Percentiles rank a stretch among this genome's conserved stretches.
Conservation (phyloP, 2,113 vertebrate species). For the Antennarius striatus region DNA sequence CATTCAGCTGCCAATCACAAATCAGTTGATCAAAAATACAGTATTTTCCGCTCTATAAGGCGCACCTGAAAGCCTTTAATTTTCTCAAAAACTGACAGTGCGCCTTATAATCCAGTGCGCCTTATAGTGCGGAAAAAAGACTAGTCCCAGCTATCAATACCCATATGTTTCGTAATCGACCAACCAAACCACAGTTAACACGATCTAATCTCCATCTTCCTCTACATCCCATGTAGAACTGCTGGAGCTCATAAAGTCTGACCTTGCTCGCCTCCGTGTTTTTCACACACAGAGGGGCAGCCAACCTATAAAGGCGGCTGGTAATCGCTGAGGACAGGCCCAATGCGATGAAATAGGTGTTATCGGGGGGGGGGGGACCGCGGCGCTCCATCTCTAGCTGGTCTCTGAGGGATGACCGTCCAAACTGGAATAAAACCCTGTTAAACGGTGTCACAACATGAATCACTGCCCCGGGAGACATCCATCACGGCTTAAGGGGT, state of each 20-base stretch:
- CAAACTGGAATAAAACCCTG: conserved; percentile 90
- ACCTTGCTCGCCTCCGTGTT: conserved; percentile 82
- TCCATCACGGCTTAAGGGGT: conserved; percentile 94
- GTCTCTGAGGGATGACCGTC: conserved; percentile 86
- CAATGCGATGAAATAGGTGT: conserved; percentile 85
- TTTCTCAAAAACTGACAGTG: too few species aligned
- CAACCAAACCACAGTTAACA: too few species aligned
- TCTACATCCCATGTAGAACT: background rate
- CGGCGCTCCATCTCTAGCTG: conserved; percentile 16
- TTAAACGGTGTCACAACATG: conserved; percentile 93
- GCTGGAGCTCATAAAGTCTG: conserved; percentile 76
- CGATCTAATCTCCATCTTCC: too few species aligned
- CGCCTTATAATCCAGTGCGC: too few species aligned
- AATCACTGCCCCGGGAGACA: conserved; percentile 89
- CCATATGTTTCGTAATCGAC: too few species aligned
- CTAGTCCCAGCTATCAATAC: too few species aligned
- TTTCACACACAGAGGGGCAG: conserved; percentile 87
- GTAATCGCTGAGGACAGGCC: conserved; percentile 83
- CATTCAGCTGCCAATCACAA: too few species aligned
- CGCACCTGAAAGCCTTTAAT: too few species aligned
- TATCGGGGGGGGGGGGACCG: conserved; percentile 38
- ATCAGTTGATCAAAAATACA: too few species aligned
- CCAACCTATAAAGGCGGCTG: conserved; percentile 86
- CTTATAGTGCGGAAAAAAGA: too few species aligned
- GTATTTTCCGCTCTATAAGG: too few species aligned